Percentiles rank a stretch among this genome's conserved stretches.
phyloP scores from a whole-genome alignment of 2,113 vertebrate genomes.

The Hipposideros armiger region DNA sequence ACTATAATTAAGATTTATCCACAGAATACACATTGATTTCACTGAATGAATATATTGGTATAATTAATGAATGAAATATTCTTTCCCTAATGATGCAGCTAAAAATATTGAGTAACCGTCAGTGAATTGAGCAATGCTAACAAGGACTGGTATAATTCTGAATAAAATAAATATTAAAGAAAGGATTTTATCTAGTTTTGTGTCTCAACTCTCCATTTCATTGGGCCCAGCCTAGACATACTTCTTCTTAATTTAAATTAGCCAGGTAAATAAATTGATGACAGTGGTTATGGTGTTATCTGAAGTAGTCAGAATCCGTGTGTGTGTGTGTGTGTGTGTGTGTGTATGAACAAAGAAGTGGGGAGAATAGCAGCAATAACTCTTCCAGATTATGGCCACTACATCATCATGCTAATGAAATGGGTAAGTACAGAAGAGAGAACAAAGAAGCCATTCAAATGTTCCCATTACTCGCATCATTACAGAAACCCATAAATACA shows the following conservation, averaged over 20 bases:
- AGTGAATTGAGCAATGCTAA: neutral
- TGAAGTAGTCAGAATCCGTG: neutral
- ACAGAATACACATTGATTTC: conserved; percentile 23
- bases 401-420: conserved; percentile 82
- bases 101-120: neutral
- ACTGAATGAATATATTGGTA: neutral
- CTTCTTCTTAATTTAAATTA: neutral
- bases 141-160: neutral
- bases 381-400: neutral
- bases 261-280: neutral
- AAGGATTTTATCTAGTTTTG: conserved; percentile 37
- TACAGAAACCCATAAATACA: conserved; percentile 69
- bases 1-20: neutral
- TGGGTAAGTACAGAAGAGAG: conserved; percentile 76
- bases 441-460: conserved; percentile 76
- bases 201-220: neutral
- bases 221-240: neutral
- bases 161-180: neutral
- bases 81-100: neutral
- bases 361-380: neutral
- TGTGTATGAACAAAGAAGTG: neutral
- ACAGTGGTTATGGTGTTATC: neutral
- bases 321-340: neutral
- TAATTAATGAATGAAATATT: neutral
- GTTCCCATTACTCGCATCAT: conserved; percentile 81